Percentiles rank a stretch among this genome's conserved stretches.
phyloP scores from a whole-genome alignment of 2,888 invertebrate genomes.

The Marronus borbonicus region DNA sequence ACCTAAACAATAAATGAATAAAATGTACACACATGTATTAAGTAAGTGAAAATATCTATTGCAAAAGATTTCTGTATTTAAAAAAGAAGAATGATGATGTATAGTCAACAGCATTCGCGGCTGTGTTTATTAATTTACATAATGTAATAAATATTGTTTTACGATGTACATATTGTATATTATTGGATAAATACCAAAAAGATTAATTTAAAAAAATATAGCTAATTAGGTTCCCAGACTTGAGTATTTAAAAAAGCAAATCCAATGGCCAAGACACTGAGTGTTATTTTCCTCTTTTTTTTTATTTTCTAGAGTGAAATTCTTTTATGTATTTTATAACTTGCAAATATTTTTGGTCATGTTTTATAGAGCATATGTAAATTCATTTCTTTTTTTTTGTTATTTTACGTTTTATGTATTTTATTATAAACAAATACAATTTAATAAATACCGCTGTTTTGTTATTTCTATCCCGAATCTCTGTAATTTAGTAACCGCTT shows the following conservation, averaged over 20 bases:
- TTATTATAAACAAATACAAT: constrained; percentile 50
- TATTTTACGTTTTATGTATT: constrained; percentile 50
- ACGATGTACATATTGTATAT: constrained; percentile 61
- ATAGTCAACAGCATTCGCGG: constrained; percentile 68
- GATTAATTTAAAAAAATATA: constrained; percentile 49
- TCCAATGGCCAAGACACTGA: constrained; percentile 42
- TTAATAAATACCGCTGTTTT: constrained; percentile 29
- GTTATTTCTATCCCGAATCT: neutral
- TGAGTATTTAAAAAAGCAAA: constrained; percentile 29
- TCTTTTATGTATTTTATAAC: constrained; percentile 36
- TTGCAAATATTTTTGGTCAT: constrained; percentile 46
- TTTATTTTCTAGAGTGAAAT: constrained; percentile 40
- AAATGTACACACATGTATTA: constrained; percentile 27
- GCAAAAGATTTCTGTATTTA: constrained; percentile 62
- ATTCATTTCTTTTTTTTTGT: constrained; percentile 46
- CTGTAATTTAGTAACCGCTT: too few species aligned
- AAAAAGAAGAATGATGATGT: constrained; percentile 56
- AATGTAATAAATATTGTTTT: constrained; percentile 58
- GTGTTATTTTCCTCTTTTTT: constrained; percentile 38
- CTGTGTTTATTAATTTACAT: constrained; percentile 64
- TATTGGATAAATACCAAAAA: constrained; percentile 62
- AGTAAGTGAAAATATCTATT: constrained; percentile 50
- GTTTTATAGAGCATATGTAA: constrained; percentile 46
- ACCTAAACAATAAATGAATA: neutral
- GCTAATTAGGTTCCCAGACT: constrained; percentile 45